These are phyloP conservation scores for Semicossyphus pulcher DNA, from an alignment of 2,113 vertebrate genomes.

Conservation along the genomic window DNA sequence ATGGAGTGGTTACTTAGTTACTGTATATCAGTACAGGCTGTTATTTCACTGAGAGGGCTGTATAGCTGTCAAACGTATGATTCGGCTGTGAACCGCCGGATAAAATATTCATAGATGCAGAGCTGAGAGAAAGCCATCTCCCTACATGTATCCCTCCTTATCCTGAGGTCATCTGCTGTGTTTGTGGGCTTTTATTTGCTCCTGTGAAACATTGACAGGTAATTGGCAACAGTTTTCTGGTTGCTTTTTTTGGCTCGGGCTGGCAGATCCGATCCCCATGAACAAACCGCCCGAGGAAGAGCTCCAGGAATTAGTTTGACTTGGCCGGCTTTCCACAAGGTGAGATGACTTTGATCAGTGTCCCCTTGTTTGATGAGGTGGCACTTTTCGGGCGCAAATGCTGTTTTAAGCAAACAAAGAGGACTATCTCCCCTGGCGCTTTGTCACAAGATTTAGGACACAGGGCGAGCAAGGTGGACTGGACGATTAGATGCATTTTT, in stretches of 20 bases:
- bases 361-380: slow-evolving; percentile 68
- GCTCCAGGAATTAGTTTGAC: slow-evolving; percentile 66
- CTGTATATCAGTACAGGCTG: slow-evolving; percentile 30
- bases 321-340: slow-evolving; percentile 65
- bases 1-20: slow-evolving; percentile 56
- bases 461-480: slow-evolving; percentile 5
- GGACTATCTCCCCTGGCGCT: slow-evolving; percentile 55
- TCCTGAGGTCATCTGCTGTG: slow-evolving; percentile 19
- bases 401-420: slow-evolving; percentile 72
- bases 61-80: background rate
- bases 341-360: slow-evolving; percentile 71
- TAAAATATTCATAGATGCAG: slow-evolving; percentile 1
- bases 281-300: slow-evolving; percentile 44
- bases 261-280: slow-evolving; percentile 25
- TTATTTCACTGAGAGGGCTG: slow-evolving; percentile 32
- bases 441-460: slow-evolving; percentile 46
- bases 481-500: slow-evolving; percentile 38
- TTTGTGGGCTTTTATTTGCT: slow-evolving; percentile 40
- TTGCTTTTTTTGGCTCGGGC: slow-evolving; percentile 5
- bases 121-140: slow-evolving; percentile 7
- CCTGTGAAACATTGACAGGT: slow-evolving; percentile 37
- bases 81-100: background rate
- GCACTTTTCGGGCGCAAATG: slow-evolving; percentile 66
- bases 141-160: slow-evolving; percentile 10
- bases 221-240: slow-evolving; percentile 29